Evolutionary conservation across 2,113 vertebrate genomes (phyloP).

Genomic region (Capreolus pygargus): DNA sequence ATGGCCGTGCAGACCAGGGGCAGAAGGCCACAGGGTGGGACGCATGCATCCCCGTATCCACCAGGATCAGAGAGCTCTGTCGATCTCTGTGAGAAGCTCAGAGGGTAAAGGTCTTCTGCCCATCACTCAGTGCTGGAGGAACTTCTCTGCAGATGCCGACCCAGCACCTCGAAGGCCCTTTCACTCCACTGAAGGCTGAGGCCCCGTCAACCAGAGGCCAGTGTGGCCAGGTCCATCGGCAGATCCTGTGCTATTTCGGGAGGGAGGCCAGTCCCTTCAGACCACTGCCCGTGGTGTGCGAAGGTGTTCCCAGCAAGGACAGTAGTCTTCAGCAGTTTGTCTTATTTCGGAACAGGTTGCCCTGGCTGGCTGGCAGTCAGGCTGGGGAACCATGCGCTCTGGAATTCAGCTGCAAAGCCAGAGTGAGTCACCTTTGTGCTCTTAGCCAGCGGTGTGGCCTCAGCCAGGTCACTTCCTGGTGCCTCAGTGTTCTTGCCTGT

Average conservation of each 20-base stretch:
- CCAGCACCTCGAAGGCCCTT: not conserved
- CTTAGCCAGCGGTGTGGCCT: not conserved
- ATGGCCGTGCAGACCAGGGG: no score
- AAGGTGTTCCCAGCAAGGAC: not conserved
- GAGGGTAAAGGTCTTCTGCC: not conserved
- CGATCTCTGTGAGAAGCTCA: not conserved
- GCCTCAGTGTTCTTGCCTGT: not conserved
- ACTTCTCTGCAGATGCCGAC: not conserved
- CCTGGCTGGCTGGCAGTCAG: not conserved
- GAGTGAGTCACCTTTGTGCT: not conserved
- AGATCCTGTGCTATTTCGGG: not conserved
- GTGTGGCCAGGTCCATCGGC: not conserved
- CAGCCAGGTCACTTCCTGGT: no score
- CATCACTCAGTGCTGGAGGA: not conserved
- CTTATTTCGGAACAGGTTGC: not conserved
- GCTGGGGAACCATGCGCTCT: not conserved
- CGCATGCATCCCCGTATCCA: accelerated
- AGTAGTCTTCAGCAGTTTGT: not conserved
- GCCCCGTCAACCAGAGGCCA: not conserved
- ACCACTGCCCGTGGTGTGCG: not conserved
- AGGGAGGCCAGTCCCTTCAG: not conserved
- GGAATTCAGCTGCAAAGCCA: not conserved
- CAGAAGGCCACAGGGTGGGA: accelerated
- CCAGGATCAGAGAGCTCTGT: not conserved
- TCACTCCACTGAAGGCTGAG: not conserved